Percentiles rank a stretch among this genome's conserved stretches.
phyloP scores from a whole-genome alignment of 2,888 invertebrate species.

The Urechis unicinctus region DNA sequence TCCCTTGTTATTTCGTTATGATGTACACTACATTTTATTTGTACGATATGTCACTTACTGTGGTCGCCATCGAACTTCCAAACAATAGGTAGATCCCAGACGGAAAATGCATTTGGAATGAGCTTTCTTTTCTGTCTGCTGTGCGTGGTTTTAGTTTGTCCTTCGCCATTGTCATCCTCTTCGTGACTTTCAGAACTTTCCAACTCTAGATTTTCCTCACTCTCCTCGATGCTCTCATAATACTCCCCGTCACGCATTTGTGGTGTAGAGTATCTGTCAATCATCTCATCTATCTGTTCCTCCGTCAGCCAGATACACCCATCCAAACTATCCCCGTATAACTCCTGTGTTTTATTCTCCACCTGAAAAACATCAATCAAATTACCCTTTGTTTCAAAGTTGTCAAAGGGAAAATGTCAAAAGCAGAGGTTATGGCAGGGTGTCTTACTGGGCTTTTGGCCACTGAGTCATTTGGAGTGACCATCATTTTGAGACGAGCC shows the following conservation, averaged over 20 bases:
- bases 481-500: neutral
- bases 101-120: no score
- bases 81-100: neutral
- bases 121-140: neutral
- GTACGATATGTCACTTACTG: neutral
- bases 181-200: neutral
- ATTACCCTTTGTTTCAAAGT: no score
- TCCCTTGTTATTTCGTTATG: no score
- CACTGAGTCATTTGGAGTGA: neutral
- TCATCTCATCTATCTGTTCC: neutral
- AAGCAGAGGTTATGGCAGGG: neutral
- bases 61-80: constrained; percentile 7
- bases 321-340: neutral
- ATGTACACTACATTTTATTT: no score
- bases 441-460: neutral
- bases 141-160: neutral
- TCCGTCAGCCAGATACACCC: constrained; percentile 1
- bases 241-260: no score
- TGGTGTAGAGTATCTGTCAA: no score
- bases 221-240: no score
- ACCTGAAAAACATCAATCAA: no score
- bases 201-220: no score
- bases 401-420: no score
- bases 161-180: neutral
- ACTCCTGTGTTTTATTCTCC: no score